Evolutionary conservation across 1,140 invertebrate genomes (phyloP), one percentile per base, ranked within the genome.

Genomic region (Nasonia vitripennis): DNA sequence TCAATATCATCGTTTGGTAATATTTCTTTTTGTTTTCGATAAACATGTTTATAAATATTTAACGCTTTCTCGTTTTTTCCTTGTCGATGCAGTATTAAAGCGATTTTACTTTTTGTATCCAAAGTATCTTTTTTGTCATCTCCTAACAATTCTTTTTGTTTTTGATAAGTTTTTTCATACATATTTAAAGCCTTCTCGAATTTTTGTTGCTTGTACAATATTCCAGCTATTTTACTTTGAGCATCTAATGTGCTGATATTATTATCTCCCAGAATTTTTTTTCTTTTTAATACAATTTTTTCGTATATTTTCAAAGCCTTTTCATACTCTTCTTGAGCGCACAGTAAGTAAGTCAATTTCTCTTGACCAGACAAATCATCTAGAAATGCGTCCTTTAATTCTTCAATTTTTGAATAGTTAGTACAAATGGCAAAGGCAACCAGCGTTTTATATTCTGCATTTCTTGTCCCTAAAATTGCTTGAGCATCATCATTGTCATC

Each of bases 41-140:
- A 20, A 9, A 75, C 37, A 7, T 41, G 0, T 23, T 20, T 14
- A 23, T 41, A 62, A 9, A 55, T 51, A 37, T 78, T 62, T 0
- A 62, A 23, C 2, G 48, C 27, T 31, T 78, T 23, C 1, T 62
- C 48, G 17, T 78, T 31, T 78, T 62, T 78, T 14, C 77, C 77
- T 17, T 23, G 48, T 31, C 34, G 5, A 37, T 20, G n/a, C 0
- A 78, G 51, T 10, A 78, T 6, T 62, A 78, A 23, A 31, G 45
- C 77, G 3, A 78, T 55, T 7, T 2, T 62, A 62, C 51, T 78
- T 62, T 10, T 23, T 27, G 51, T 55, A 31, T 78, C 62, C 71
- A 91, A 84, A 85, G 86, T 88, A 48, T 88, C 73, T 74, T 82
- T 55, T 86, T 90, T 23, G 31, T 90, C 67, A 78, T 87, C 73